Base-by-base conservation (phyloP, 2,797 vertebrate genomes). In the Myiotriccus ornatus region DNA sequence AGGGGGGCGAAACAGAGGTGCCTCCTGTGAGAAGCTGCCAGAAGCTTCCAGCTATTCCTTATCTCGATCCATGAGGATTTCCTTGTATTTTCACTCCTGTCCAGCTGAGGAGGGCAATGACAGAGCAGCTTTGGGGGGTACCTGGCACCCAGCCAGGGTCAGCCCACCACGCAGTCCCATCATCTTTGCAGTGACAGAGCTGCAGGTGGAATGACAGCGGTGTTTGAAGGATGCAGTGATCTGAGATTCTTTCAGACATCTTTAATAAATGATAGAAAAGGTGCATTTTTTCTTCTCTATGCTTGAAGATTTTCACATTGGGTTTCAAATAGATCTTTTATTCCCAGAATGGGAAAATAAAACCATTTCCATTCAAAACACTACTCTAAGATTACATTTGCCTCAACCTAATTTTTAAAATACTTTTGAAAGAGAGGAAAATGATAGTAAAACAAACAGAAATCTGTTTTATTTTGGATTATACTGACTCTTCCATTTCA, bases 191-290 rank as follows among this genome's bases (percentile, higher is more conserved):
- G 32, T 34, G 90, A 64, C 79, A 65, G 68, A 65, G 68, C 65
- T 68, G 88, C 69, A 74, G 90, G 77, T 79, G 83, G 55, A 78
- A 55, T 16, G 83, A 65, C 69, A 88, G 86, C 22, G 50, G 84
- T 2, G 53, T 78, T 39, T 81, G 90, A 92, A 60, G 83, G 53
- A 63, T 1, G 62, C 73, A 39, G 65, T 0, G 12, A 73, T 50
- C 67, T 73, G 39, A 82, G 86, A 62, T 90, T 84, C 76, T 43
- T 90, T 46, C 92, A 93, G 86, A 22, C 92, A 78, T 62, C 70
- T 92, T 90, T 59, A 95, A 90, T 89, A 84, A 95, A 93, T 65
- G 77, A 90, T 32, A 86, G 74, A 50, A 93, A 50, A 39, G 23
- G 30, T 8, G 14, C 3, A 5, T 60, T 56, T 32, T 16, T 5